Evolutionary conservation across 2,888 invertebrate genomes (phyloP).

Genomic region (Zhengitettix transpicula): DNA sequence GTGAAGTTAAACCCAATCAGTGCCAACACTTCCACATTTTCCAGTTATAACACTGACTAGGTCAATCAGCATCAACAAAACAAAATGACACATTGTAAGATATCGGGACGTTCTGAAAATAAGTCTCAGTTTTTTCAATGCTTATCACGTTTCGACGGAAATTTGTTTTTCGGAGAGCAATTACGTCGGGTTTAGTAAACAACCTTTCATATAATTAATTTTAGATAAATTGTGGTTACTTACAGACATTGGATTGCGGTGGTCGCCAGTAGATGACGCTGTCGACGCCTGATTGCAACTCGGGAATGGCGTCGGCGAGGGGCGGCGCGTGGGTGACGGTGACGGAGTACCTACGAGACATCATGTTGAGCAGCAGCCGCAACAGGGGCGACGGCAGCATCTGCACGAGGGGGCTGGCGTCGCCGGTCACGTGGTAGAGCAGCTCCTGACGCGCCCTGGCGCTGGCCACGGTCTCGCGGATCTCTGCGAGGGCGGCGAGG

Average conservation of each 20-base stretch:
- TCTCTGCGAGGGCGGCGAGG: not conserved
- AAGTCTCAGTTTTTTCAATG: no score
- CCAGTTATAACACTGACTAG: no score
- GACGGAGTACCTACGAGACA: not conserved
- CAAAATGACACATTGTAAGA: no score
- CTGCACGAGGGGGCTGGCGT: not conserved
- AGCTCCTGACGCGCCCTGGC: not conserved
- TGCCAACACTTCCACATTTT: no score
- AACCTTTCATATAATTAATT: no score
- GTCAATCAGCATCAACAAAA: no score
- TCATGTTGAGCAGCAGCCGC: not conserved
- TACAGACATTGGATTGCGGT: not conserved
- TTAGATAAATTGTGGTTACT: no score
- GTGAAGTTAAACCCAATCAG: no score
- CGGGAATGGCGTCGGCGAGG: not conserved
- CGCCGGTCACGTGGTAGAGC: not conserved
- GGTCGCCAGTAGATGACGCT: not conserved
- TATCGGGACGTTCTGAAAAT: no score
- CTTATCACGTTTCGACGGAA: no score
- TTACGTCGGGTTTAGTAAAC: no score
- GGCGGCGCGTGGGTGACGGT: not conserved
- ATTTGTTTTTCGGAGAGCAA: no score
- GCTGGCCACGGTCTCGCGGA: not conserved
- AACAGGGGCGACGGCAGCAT: not conserved
- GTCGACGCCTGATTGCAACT: not conserved